Evolutionary conservation across 2,113 vertebrate genomes (phyloP).

Genomic region (Semicossyphus pulcher): DNA sequence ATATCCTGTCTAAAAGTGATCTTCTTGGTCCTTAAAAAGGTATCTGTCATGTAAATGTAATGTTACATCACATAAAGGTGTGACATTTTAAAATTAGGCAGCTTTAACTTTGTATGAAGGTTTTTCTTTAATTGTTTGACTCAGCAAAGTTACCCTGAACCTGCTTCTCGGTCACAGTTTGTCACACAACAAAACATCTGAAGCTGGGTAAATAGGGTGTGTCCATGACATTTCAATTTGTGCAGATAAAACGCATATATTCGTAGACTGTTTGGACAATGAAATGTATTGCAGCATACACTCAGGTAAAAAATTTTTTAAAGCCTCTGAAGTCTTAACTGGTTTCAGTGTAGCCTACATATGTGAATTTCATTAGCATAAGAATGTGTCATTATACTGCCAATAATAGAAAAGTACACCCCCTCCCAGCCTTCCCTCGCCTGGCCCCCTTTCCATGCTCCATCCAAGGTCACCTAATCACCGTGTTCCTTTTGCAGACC

Average conservation of each 20-base stretch:
- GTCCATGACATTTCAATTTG: not conserved
- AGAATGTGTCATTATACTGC: constrained; percentile 77
- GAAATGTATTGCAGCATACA: not conserved
- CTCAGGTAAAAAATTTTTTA: not conserved
- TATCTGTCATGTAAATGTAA: not conserved
- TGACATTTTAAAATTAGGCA: constrained; percentile 2
- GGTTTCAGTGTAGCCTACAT: constrained; percentile 28
- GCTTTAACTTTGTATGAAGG: constrained; percentile 4
- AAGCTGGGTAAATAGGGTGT: not conserved
- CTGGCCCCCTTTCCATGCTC: constrained; percentile 49
- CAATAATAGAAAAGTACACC: constrained; percentile 72
- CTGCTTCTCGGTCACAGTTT: not conserved
- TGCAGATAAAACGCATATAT: constrained; percentile 11
- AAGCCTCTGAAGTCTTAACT: constrained; percentile 16
- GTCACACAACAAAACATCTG: not conserved
- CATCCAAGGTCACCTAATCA: constrained; percentile 79
- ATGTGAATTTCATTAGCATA: constrained; percentile 75
- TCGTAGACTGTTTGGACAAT: not conserved
- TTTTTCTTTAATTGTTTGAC: constrained; percentile 3
- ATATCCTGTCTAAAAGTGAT: not conserved
- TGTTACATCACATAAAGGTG: not conserved
- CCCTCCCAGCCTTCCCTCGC: constrained; percentile 24
- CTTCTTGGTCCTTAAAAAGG: not conserved
- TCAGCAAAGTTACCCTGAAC: not conserved
- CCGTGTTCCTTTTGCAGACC: constrained; percentile 64